phyloP scores from a whole-genome alignment of 2,113 vertebrate genomes.

The Heteronetta atricapilla region DNA sequence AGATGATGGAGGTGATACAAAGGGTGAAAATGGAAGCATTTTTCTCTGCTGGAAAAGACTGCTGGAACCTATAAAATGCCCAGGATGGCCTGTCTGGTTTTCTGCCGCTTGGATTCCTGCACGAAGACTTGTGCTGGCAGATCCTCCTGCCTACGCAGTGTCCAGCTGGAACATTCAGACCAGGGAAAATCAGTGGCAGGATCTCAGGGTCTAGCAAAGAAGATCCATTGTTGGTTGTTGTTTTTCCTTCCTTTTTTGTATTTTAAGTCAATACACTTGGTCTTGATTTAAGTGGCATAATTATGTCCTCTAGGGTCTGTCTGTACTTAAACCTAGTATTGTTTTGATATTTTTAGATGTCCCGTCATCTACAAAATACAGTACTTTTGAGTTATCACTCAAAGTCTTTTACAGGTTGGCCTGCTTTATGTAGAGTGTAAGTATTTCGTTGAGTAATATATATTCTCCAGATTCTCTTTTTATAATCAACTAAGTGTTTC shows the following conservation, averaged over 20 bases:
- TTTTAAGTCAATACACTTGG: no score
- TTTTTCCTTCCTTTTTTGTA: neutral
- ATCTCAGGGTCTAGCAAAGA: neutral
- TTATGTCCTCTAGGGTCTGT: neutral
- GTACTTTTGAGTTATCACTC: neutral
- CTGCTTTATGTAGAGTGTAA: neutral
- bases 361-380: neutral
- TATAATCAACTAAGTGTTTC: neutral
- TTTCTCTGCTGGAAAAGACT: neutral
- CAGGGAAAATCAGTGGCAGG: neutral
- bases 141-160: neutral
- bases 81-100: no score
- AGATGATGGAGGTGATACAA: neutral
- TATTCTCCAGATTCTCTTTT: neutral
- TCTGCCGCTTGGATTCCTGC: neutral
- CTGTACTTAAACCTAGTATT: neutral
- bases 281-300: neutral
- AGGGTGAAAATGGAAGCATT: neutral
- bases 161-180: neutral
- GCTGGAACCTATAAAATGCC: neutral
- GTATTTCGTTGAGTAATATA: neutral
- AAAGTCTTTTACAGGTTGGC: neutral
- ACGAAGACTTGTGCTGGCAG: neutral
- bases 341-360: neutral
- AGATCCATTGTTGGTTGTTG: rapidly evolving